Conservation (phyloP, 2,888 invertebrate species). For the Oscheius onirici region DNA sequence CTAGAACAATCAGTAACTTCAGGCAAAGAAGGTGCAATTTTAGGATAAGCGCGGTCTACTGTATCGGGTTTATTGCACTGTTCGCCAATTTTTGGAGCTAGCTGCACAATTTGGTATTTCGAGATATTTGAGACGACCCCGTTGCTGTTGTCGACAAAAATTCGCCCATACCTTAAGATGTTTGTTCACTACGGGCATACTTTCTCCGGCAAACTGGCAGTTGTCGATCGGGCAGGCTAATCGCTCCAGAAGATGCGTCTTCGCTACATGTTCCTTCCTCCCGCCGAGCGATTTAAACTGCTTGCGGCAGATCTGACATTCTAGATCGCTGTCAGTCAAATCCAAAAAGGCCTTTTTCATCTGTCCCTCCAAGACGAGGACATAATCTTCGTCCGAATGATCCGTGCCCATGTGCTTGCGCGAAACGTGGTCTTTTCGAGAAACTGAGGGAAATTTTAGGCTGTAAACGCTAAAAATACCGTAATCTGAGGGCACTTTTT, state of each 20-base stretch:
- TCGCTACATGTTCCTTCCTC: slow-evolving; percentile 7
- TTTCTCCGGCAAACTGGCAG: neutral
- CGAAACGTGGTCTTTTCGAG: slow-evolving; percentile 27
- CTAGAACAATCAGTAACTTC: no score
- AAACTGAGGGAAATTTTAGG: neutral
- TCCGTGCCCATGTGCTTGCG: neutral
- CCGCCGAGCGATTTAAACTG: neutral
- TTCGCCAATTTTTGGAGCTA: no score
- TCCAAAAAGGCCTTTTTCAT: slow-evolving; percentile 5
- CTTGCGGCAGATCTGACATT: slow-evolving; percentile 11
- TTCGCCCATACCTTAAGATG: slow-evolving; percentile 22
- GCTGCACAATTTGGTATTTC: no score
- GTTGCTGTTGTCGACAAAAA: no score
- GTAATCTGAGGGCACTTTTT: slow-evolving; percentile 1
- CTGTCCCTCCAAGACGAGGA: slow-evolving; percentile 9
- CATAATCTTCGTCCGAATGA: slow-evolving; percentile 25
- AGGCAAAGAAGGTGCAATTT: no score
- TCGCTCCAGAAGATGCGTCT: neutral
- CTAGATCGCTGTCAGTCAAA: slow-evolving; percentile 8
- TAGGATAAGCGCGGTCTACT: no score
- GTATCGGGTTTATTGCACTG: no score
- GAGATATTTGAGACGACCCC: no score
- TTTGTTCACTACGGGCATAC: neutral
- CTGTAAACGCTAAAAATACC: neutral
- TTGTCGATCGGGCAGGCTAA: neutral